Evolutionary conservation across 2,113 vertebrate genomes (phyloP), one percentile per base, ranked within the genome.

Genomic region (Heterochromis multidens): DNA sequence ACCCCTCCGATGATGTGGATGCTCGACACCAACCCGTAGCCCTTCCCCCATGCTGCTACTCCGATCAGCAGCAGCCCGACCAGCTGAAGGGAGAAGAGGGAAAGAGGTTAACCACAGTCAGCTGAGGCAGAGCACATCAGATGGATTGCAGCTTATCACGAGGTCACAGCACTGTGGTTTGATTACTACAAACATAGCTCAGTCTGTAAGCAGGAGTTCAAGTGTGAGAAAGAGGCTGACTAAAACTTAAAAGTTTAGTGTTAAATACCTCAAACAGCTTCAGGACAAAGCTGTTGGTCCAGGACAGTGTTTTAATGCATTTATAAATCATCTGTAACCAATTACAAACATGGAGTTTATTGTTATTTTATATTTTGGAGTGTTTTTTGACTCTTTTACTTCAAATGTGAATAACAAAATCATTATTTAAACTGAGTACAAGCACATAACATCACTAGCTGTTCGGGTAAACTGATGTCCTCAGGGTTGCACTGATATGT

Each of bases 1-100:
- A 98, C 97, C 25, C 97, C 97, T 4, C 97, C 97, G 10, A 98
- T 98, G 93, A 99, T 97, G 92, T 97, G 97, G 91, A 99, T 97
- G 92, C 97, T 98, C 85, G 97, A 97, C 79, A 98, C 97, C 67
- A 98, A 49, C 77, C 97, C 97, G 10, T 97, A 97, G 40, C 97
- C 96, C 80, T 97, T 98, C 10, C 97, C 97, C 97, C 97, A 99
- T 57, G 96, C 97, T 65, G 98, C 98, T 35, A 99, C 97, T 9
- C 96, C 97, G 4, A 99, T 97, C 84, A 99, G 96, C 92, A 99
- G 91, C 88, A 99, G 95, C 40, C 98, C 97, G 4, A 98, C 98
- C 82, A 98, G 95, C 98, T 98, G 90, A 33, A 61, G 80, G 58
- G 29, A 62, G 80, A 14, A 70, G 23, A 87, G 46, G 72, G 17